Conservation (phyloP, 2,113 vertebrate genomes). For the Trematocara nigrifrons region DNA sequence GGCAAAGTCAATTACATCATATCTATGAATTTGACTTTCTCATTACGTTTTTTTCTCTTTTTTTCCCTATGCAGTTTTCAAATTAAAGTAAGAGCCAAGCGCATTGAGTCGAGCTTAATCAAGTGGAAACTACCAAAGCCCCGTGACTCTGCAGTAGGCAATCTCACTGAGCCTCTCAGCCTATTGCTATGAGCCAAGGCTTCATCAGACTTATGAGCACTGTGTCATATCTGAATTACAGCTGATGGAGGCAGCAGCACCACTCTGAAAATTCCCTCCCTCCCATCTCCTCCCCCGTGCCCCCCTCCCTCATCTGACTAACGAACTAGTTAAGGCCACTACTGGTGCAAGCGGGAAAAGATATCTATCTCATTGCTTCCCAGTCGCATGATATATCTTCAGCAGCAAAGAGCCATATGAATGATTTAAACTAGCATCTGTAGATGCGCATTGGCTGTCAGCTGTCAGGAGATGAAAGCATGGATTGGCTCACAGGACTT, state of each 20-base stretch:
- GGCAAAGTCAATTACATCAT: constrained; percentile 73
- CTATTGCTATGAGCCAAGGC: constrained; percentile 55
- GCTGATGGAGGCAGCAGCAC: constrained; percentile 33
- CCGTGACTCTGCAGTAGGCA: constrained; percentile 63
- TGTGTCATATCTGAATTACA: constrained; percentile 67
- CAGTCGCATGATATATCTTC: constrained; percentile 30
- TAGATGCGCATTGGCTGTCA: constrained; percentile 57
- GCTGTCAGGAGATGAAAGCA: constrained; percentile 67
- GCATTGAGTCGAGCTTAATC: constrained; percentile 68
- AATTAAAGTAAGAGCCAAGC: constrained; percentile 66
- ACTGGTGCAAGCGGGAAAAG: neutral
- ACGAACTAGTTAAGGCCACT: constrained; percentile 47
- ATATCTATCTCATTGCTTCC: constrained; percentile 19
- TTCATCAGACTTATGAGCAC: constrained; percentile 67
- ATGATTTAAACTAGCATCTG: constrained; percentile 71
- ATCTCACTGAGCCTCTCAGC: constrained; percentile 62
- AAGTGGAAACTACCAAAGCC: constrained; percentile 75
- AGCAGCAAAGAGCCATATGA: constrained; percentile 49
- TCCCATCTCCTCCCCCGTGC: neutral
- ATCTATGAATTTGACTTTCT: constrained; percentile 76
- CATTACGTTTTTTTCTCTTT: constrained; percentile 62
- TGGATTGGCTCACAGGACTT: constrained; percentile 44
- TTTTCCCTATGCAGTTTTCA: constrained; percentile 50
- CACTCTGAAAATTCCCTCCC: constrained; percentile 22
- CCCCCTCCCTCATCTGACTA: constrained; percentile 37